Evolutionary conservation across 1,140 invertebrate species (phyloP).

Genomic region (Drosophila tropicalis): DNA sequence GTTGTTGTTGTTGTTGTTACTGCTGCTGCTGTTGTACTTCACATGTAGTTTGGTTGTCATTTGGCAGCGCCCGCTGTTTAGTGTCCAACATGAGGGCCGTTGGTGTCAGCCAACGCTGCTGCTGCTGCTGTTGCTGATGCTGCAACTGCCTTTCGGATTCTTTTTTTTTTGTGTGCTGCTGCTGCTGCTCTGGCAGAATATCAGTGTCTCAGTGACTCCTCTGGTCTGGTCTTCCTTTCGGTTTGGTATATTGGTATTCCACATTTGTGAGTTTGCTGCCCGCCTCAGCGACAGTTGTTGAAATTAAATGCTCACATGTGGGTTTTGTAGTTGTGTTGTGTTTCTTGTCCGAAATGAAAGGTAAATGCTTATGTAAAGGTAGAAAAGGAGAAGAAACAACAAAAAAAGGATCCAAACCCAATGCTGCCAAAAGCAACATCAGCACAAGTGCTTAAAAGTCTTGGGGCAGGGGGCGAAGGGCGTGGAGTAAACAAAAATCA

Average conservation of each 20-base stretch:
- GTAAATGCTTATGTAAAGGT: conserved; percentile 18
- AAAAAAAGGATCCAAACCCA: neutral
- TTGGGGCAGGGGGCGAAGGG: neutral
- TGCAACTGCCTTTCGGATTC: conserved; percentile 27
- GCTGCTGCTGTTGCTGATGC: conserved; percentile 27
- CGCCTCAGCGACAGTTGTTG: conserved; percentile 76
- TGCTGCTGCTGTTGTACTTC: conserved; percentile 76
- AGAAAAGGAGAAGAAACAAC: neutral
- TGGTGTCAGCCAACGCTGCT: conserved; percentile 69
- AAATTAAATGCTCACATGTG: conserved; percentile 82
- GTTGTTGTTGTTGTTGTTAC: conserved; percentile 39
- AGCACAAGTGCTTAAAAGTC: conserved; percentile 13
- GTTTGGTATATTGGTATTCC: conserved; percentile 65
- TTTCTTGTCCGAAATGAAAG: conserved; percentile 52
- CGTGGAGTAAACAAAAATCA: conserved; percentile 4
- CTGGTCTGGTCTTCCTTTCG: conserved; percentile 23
- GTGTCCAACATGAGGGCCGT: conserved; percentile 80
- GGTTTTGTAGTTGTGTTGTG: conserved; percentile 56
- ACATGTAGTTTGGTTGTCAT: conserved; percentile 81
- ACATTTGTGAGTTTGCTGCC: conserved; percentile 40
- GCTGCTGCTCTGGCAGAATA: conserved; percentile 34
- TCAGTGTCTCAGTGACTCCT: conserved; percentile 7
- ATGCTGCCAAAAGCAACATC: conserved; percentile 19
- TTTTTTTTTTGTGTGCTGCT: conserved; percentile 13
- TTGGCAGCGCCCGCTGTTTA: conserved; percentile 81